Conservation (phyloP, 2,797 vertebrate genomes). For the Pseudochirops corinnae region DNA sequence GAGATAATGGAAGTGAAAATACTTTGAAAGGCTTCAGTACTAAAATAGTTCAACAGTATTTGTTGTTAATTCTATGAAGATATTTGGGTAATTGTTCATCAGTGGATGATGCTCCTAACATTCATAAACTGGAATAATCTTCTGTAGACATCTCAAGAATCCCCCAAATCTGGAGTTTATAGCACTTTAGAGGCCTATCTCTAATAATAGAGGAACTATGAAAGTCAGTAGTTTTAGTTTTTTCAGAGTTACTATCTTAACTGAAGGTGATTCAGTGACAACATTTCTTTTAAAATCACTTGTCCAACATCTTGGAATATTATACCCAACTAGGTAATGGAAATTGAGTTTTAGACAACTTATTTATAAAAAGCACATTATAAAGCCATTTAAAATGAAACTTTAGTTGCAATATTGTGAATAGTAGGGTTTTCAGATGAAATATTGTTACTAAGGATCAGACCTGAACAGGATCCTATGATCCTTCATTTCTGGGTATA, state of each 20-base stretch:
- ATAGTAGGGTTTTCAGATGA: not conserved
- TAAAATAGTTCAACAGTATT: not conserved
- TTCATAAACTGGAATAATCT: not conserved
- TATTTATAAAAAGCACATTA: not conserved
- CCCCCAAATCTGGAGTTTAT: not conserved
- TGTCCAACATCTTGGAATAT: not conserved
- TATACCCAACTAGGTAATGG: not conserved
- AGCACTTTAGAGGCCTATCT: not conserved
- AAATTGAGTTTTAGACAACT: not conserved
- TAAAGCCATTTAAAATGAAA: not conserved
- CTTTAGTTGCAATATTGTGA: not conserved
- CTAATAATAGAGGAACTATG: conserved; percentile 9
- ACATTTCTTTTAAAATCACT: not conserved
- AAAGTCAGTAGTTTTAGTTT: not conserved
- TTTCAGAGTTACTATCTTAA: not conserved
- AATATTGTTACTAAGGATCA: not conserved
- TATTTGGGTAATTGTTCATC: not conserved
- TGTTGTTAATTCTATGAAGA: not conserved
- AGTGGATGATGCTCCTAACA: not conserved
- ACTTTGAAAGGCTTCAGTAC: not conserved
- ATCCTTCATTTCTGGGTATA: not conserved
- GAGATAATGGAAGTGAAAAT: not conserved
- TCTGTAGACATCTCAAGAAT: not conserved
- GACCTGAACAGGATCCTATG: not conserved
- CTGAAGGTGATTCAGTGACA: not conserved